Base-by-base conservation (phyloP, 2,113 vertebrate genomes). In the Xiphophorus couchianus region DNA sequence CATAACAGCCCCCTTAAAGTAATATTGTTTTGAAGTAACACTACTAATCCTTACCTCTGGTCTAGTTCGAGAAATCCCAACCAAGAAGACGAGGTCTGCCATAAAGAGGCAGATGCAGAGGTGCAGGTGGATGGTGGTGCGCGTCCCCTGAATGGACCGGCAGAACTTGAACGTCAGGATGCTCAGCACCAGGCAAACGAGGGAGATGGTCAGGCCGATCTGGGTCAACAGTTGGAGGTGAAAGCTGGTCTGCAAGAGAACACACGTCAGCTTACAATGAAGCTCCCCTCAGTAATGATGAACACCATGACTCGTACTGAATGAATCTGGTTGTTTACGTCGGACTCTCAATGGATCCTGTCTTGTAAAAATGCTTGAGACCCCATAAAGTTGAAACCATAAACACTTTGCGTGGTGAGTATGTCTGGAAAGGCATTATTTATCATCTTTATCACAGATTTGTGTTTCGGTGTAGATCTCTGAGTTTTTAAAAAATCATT, bases 101-200 rank as follows among this genome's bases (percentile, higher is more conserved):
- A 95, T 48, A 71, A 97, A 96, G 82, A 97, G 96, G 81, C 95
- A 95, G 81, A 96, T 19, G 48, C 96, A 96, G 33, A 97, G 94
- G 80, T 97, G 95, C 25, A 96, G 93, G 89, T 97, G 96, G 89
- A 97, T 95, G 58, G 95, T 96, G 88, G 94, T 97, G n/a, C 96
- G 95, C 0, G 95, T 95, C 13, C 96, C 94, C 58, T 95, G 92
- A 82, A 97, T 94, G 83, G 95, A 86, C 58, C 92, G 95, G 76
- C 96, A 96, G 80, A 95, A 94, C 82, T 86, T 84, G 88, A 97
- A 97, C 0, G 96, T 97, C 83, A 96, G 76, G 87, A 97, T 95
- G 88, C 94, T 94, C 37, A 96, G 28, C 1, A 88, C 66, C 73
- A 97, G 88, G 84, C 95, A 96, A 76, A 95, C 12, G 31, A 97